These are phyloP conservation scores for Zosterops borbonicus DNA, from an alignment of 2,113 vertebrate genomes.

Conservation along the genomic window DNA sequence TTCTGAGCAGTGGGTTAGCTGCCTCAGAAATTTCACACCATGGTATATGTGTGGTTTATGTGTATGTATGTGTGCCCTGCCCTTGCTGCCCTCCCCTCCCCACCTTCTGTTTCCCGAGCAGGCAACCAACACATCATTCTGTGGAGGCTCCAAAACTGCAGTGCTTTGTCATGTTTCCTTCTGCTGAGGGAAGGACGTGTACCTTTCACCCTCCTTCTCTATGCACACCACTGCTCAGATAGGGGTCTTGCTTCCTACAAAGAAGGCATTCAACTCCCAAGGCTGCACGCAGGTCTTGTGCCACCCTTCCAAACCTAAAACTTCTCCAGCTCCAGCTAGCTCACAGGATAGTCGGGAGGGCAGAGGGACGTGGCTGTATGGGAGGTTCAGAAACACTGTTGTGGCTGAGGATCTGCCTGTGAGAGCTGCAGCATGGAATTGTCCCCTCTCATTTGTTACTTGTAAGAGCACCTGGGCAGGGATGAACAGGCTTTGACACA, in stretches of 20 bases:
- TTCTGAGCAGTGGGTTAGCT: accelerated
- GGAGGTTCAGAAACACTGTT: background rate
- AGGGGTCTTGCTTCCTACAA: background rate
- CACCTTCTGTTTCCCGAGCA: background rate
- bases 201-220: background rate
- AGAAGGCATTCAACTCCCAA: accelerated
- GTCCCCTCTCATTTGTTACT: background rate
- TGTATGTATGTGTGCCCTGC: too few relatives aligned
- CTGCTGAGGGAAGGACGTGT: accelerated
- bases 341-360: accelerated
- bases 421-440: background rate
- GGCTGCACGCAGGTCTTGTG: accelerated
- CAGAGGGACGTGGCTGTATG: accelerated
- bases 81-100: background rate
- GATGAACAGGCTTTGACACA: background rate
- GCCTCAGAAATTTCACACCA: background rate
- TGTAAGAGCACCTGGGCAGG: background rate
- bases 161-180: accelerated
- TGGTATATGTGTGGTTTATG: accelerated
- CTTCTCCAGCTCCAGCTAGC: background rate
- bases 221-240: accelerated
- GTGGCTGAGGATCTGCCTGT: accelerated
- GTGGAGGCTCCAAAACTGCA: background rate
- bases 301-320: background rate
- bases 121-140: background rate